Evolutionary conservation across 2,888 invertebrate genomes (phyloP).

Genomic region (Shargacucullia verbasci): DNA sequence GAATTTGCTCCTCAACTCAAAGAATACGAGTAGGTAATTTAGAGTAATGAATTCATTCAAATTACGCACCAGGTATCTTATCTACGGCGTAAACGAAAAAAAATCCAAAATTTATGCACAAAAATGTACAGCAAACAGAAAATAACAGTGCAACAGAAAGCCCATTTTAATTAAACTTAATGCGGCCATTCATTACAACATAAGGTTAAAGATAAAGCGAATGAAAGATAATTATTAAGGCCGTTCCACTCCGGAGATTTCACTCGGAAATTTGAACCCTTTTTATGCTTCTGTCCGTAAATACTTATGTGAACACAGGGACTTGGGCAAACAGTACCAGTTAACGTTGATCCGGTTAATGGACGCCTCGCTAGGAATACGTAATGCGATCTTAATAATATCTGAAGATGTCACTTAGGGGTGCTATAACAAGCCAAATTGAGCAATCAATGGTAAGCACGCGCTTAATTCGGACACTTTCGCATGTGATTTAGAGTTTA

Average conservation of each 20-base stretch:
- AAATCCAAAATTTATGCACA: constrained; percentile 12
- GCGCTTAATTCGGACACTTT: constrained; percentile 14
- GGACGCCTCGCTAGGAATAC: constrained; percentile 36
- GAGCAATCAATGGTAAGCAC: constrained; percentile 23
- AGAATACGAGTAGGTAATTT: constrained; percentile 9
- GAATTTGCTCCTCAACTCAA: neutral
- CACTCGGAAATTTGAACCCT: constrained; percentile 56
- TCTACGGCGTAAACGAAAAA: constrained; percentile 14
- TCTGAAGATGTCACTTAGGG: constrained; percentile 27
- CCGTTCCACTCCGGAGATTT: constrained; percentile 62
- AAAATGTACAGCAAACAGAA: constrained; percentile 37
- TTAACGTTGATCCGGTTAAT: constrained; percentile 52
- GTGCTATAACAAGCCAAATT: constrained; percentile 26
- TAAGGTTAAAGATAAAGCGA: constrained; percentile 69
- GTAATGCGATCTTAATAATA: constrained; percentile 36
- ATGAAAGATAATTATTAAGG: constrained; percentile 69
- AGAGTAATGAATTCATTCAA: constrained; percentile 34
- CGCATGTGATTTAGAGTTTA: constrained; percentile 38
- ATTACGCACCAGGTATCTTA: constrained; percentile 7
- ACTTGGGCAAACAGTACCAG: constrained; percentile 16
- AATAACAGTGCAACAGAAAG: constrained; percentile 49
- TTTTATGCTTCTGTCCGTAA: constrained; percentile 53
- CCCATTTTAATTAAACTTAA: constrained; percentile 73
- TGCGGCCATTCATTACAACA: constrained; percentile 66
- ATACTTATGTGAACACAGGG: constrained; percentile 48